These are phyloP conservation scores for Merops nubicus DNA, from an alignment of 2,113 vertebrate genomes.

Conservation along the genomic window DNA sequence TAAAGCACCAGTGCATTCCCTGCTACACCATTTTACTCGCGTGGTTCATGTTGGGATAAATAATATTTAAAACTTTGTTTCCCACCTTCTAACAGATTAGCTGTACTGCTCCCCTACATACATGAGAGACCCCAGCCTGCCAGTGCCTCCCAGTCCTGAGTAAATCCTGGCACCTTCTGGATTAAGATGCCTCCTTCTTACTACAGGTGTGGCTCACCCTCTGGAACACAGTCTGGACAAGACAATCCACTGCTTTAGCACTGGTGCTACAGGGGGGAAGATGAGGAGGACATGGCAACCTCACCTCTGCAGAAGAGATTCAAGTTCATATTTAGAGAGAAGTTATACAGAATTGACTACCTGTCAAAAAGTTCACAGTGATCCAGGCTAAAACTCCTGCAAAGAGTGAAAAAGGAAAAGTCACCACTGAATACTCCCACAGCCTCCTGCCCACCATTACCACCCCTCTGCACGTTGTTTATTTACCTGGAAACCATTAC, in stretches of 20 bases:
- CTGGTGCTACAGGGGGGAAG: not conserved
- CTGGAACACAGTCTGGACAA: not conserved
- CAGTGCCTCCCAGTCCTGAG: not conserved
- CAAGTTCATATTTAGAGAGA: not conserved
- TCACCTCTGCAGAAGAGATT: not conserved
- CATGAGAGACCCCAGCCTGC: not conserved
- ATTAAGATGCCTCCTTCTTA: not conserved
- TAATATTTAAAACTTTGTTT: not conserved
- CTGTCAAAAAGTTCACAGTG: constrained; percentile 98
- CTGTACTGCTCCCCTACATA: not conserved
- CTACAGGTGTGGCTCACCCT: not conserved
- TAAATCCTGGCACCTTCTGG: not conserved
- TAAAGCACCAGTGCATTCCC: not conserved
- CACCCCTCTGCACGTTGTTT: not conserved
- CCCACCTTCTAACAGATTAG: not conserved
- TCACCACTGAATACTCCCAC: not conserved
- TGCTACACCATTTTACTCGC: not conserved
- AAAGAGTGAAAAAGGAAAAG: constrained; percentile 33
- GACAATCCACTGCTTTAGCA: not conserved
- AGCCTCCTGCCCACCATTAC: not conserved
- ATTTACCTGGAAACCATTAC: not conserved
- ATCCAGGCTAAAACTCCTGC: constrained; percentile 96
- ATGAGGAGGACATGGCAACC: not conserved
- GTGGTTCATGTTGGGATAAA: not conserved
- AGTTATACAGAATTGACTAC: constrained; percentile 73